Evolutionary conservation across 2,888 invertebrate genomes (phyloP).

Genomic region (Caenorhabditis zanzibari): DNA sequence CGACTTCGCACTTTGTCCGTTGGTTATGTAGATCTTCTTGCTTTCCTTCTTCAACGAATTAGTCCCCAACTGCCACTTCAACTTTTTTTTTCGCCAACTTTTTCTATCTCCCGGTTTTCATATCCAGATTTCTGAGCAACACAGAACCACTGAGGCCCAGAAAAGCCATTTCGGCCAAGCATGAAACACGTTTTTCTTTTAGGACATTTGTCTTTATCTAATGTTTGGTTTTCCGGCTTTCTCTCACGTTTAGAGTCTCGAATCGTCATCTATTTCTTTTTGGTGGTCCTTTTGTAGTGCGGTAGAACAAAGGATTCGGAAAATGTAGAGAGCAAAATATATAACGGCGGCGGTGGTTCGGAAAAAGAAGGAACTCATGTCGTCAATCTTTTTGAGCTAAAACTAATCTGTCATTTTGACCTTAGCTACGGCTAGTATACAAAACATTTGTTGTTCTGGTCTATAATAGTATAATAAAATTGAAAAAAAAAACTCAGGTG

Average conservation of each 20-base stretch:
- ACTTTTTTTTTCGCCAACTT: slow-evolving; percentile 46
- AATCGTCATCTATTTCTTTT: slow-evolving; percentile 24
- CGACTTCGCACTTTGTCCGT: slow-evolving; percentile 24
- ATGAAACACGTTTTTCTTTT: slow-evolving; percentile 64
- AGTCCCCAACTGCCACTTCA: slow-evolving; percentile 65
- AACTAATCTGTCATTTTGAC: slow-evolving; percentile 43
- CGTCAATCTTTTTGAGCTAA: slow-evolving; percentile 44
- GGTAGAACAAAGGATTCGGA: background rate
- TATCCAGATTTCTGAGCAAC: slow-evolving; percentile 42
- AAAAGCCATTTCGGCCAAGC: slow-evolving; percentile 54
- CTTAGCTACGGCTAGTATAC: slow-evolving; percentile 9
- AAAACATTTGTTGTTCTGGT: background rate
- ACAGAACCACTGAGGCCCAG: slow-evolving; percentile 6
- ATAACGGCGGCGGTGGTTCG: background rate
- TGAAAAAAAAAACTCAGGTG: too few species aligned
- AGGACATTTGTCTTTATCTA: slow-evolving; percentile 61
- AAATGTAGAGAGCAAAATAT: background rate
- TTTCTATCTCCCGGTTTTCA: slow-evolving; percentile 23
- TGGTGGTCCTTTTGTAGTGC: background rate
- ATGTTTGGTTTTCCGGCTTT: slow-evolving; percentile 43
- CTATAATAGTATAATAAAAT: background rate
- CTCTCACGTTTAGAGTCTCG: slow-evolving; percentile 19
- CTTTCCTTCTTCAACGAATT: slow-evolving; percentile 22
- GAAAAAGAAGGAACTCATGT: background rate
- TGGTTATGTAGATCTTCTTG: slow-evolving; percentile 30